Base-by-base conservation (phyloP, 2,113 vertebrate genomes). In the Calidris pygmaea region DNA sequence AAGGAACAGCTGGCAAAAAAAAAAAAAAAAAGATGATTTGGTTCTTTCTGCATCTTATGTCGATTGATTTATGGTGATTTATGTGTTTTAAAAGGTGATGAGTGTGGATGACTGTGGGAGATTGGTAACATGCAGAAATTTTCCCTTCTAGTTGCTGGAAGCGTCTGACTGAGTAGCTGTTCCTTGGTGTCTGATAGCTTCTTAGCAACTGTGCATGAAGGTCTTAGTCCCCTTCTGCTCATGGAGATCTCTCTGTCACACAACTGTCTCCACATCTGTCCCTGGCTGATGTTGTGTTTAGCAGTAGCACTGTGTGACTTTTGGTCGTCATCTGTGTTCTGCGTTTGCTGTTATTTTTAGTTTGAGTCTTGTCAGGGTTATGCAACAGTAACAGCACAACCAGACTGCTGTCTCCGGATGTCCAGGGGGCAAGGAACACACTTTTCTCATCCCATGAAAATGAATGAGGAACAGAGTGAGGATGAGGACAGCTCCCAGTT, bases 291-390 rank as follows among this genome's bases (percentile, higher is more conserved):
- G 80, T 27, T 88, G 75, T 90, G 43, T 78, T 93, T 41, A 93
- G 93, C 56, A 56, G 73, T 34, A 93, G 85, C 48, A 13, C 48
- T 68, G 19, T 22, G 58, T 93, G 95, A 94, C 76, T 4, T 96
- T 95, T 96, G 91, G 74, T 93, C 4, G 2, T 94, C 94, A 89
- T 96, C 95, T 96, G 89, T 97, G 93, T 95, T 96, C 93, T 62
- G 66, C 2, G 11, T 94, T 95, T 93, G 86, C 89, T 92, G 83
- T 93, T 97, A 96, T 96, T 97, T 97, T 95, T 97, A 94, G 94
- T 60, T 65, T 72, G 70, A 91, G 70, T 67, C 66, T 95, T 95
- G 73, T 59, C 66, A 85, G 53, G 53, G 74, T 97, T 95, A 85
- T n/a, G 91, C 91, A 96, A 92, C 93, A 35, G 47, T 52, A 52